These are phyloP conservation scores for Sinella curviseta DNA, from an alignment of 1,140 invertebrate genomes.

Conservation along the genomic window DNA sequence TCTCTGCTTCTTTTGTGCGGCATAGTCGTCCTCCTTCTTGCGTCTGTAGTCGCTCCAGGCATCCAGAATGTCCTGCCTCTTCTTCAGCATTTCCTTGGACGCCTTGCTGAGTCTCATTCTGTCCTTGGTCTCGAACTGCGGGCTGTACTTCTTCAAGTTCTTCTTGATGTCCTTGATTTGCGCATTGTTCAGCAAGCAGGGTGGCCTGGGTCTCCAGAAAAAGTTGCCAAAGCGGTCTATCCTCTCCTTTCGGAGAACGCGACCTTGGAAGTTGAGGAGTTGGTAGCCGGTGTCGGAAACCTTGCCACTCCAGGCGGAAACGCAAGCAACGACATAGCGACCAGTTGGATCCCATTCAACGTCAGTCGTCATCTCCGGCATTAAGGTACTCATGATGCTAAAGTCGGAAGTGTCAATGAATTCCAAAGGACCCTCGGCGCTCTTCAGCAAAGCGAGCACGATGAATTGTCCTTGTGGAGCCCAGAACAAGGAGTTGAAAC, in stretches of 20 bases:
- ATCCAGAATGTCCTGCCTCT: slow-evolving; percentile 83
- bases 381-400: slow-evolving; percentile 86
- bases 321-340: slow-evolving; percentile 91
- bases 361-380: slow-evolving; percentile 92
- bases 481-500: slow-evolving; percentile 95
- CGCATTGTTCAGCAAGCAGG: slow-evolving; percentile 75
- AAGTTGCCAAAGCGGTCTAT: slow-evolving; percentile 92
- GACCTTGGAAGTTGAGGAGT: slow-evolving; percentile 97
- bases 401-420: slow-evolving; percentile 94
- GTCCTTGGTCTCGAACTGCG: slow-evolving; percentile 95
- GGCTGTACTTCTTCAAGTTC: slow-evolving; percentile 95
- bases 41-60: slow-evolving; percentile 80
- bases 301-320: slow-evolving; percentile 93
- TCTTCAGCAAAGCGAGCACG: slow-evolving; percentile 80
- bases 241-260: slow-evolving; percentile 75
- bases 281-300: slow-evolving; percentile 91
- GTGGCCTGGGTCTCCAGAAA: slow-evolving; percentile 91
- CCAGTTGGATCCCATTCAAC: slow-evolving; percentile 99
- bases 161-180: slow-evolving; percentile 94
- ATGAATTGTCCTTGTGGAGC: slow-evolving; percentile 94
- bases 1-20: slow-evolving; percentile 72
- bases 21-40: slow-evolving; percentile 73
- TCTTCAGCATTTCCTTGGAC: slow-evolving; percentile 94
- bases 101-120: slow-evolving; percentile 87
- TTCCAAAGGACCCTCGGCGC: slow-evolving; percentile 85